Conservation (phyloP, 2,797 vertebrate genomes). For the Sebastes goodei region DNA sequence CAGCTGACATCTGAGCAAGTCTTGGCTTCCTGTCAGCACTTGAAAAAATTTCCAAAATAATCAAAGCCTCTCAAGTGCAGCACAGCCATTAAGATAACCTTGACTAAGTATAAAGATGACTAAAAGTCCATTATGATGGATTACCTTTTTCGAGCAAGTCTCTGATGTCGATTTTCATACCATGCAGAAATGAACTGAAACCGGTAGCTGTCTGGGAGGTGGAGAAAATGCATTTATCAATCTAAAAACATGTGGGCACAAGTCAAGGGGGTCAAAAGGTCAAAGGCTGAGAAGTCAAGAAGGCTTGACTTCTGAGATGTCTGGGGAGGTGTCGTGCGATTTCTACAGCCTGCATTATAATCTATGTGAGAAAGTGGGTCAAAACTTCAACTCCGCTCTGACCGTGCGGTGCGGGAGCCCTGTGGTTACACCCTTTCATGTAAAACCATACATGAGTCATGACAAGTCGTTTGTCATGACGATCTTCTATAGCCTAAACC, state of each 20-base stretch:
- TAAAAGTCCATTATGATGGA: constrained; percentile 51
- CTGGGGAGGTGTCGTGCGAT: constrained; percentile 28
- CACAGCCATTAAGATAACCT: constrained; percentile 37
- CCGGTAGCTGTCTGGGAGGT: constrained; percentile 55
- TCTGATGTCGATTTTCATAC: constrained; percentile 60
- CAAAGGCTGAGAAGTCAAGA: constrained; percentile 56
- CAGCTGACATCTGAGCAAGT: background rate
- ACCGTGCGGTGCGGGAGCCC: constrained; percentile 5
- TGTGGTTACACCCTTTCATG: constrained; percentile 49
- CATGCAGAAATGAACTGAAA: constrained; percentile 51
- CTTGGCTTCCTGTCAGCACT: constrained; percentile 10
- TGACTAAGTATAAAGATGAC: constrained; percentile 43
- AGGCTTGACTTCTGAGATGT: constrained; percentile 42
- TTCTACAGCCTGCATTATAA: constrained; percentile 14
- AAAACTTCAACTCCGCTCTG: constrained; percentile 14
- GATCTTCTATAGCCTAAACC: constrained; percentile 32
- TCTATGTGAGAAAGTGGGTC: constrained; percentile 43
- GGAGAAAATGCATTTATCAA: constrained; percentile 63
- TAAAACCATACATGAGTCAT: constrained; percentile 60
- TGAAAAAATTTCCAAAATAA: constrained; percentile 32
- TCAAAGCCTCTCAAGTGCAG: constrained; percentile 36
- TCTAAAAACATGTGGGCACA: constrained; percentile 59
- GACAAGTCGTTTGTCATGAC: constrained; percentile 64
- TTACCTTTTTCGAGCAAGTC: constrained; percentile 34
- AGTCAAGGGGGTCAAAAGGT: constrained; percentile 50